Evolutionary conservation across 2,888 invertebrate genomes (phyloP).

Genomic region (Pseudeuparius sepicola): DNA sequence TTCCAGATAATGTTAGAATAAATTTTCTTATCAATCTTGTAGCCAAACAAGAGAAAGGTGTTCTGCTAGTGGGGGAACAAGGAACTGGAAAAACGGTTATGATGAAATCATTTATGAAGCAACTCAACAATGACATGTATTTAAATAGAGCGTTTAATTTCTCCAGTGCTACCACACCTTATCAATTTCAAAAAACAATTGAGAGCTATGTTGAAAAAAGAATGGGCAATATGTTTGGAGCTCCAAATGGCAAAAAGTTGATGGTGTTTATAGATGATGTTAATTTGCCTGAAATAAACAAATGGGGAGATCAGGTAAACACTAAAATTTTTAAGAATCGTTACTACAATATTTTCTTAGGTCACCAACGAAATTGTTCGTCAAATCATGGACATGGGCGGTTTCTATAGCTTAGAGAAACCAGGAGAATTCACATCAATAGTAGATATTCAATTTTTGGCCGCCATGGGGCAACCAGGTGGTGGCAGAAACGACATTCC

Average conservation of each 20-base stretch:
- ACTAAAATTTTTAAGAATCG: background rate
- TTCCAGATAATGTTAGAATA: slow-evolving; percentile 84
- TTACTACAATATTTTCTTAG: no score
- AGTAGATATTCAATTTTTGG: slow-evolving; percentile 82
- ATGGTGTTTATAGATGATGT: slow-evolving; percentile 90
- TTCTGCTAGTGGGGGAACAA: slow-evolving; percentile 77
- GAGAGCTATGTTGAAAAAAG: slow-evolving; percentile 92
- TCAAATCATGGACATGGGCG: slow-evolving; percentile 91
- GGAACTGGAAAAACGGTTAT: slow-evolving; percentile 95
- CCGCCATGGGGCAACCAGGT: slow-evolving; percentile 88
- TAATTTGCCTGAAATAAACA: slow-evolving; percentile 87
- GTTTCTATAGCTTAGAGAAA: slow-evolving; percentile 91
- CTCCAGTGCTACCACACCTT: slow-evolving; percentile 88
- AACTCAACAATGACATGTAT: slow-evolving; percentile 70
- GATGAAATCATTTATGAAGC: slow-evolving; percentile 90
- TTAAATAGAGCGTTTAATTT: slow-evolving; percentile 85
- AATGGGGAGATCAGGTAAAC: slow-evolving; percentile 79
- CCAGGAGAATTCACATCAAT: slow-evolving; percentile 90
- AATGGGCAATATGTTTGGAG: slow-evolving; percentile 88
- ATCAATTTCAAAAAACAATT: slow-evolving; percentile 88
- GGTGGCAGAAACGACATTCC: slow-evolving; percentile 94
- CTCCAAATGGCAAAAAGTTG: slow-evolving; percentile 85
- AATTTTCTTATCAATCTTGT: slow-evolving; percentile 80
- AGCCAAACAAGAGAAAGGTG: slow-evolving; percentile 75
- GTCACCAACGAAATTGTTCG: slow-evolving; percentile 87